Evolutionary conservation across 1,140 invertebrate species (phyloP), one percentile per base, ranked within the genome.

Genomic region (Vanessa atalanta): DNA sequence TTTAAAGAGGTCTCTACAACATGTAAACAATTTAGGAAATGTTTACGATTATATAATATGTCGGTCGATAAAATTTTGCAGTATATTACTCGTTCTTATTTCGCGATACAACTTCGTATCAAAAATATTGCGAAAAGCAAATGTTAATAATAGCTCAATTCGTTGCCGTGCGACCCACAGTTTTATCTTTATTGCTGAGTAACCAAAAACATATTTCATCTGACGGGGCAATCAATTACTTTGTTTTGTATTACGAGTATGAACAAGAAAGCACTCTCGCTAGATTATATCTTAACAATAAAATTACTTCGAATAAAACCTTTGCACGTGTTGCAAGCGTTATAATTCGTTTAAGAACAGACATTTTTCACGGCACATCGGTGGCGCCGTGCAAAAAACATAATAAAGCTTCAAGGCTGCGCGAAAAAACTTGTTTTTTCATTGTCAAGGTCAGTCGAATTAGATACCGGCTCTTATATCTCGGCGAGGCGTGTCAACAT

Each of bases 371-470:
- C 37, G 51, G 53, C 64, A 73, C 70, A 73, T 75, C 70, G 71
- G 64, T 71, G 68, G 70, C 74, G 77, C 75, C 66, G 72, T 57
- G 77, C 79, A 85, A 86, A 87, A 83, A 83, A 74, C 77, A 79
- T 79, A 82, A 81, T 79, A 85, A 83, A 83, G 70, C 73, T 60
- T 79, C 84, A 87, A 88, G 87, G 88, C 83, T 80, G 74, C 75
- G 82, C 81, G 79, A 86, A 87, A 89, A 88, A 88, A 82, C 83
- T 82, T 81, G 83, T 89, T 88, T 89, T 89, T 93, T 93, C 91
- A 93, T 84, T 93, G 89, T 78, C 91, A 93, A 93, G 91, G 91
- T 84, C 91, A 90, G 73, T 80, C 78, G 83, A 89, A 89, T 91
- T 89, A 91, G 91, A 93, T 93, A 93, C 85, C 88, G 82, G 78